Conservation (phyloP, 2,888 invertebrate genomes). For the Melipona bicolor region DNA sequence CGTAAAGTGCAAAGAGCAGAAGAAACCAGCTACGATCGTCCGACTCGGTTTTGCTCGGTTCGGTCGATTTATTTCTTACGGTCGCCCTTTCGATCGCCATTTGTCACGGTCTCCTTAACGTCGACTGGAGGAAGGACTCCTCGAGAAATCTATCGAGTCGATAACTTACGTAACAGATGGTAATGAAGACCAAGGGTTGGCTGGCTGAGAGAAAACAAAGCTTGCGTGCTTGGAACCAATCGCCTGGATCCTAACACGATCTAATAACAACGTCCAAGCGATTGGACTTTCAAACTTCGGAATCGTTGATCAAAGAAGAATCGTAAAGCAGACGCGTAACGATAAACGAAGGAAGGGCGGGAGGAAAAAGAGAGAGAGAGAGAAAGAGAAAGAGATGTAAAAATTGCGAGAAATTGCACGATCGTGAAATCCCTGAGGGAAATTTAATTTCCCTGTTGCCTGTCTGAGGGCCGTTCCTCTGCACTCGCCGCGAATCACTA, state of each 20-base stretch:
- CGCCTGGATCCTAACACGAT: too few relatives aligned
- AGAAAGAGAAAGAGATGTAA: neutral
- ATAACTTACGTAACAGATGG: neutral
- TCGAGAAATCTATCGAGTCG: slow-evolving; percentile 24
- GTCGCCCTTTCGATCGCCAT: neutral
- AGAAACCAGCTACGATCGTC: neutral
- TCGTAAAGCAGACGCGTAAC: neutral
- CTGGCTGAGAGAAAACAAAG: neutral
- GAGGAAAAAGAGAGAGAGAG: neutral
- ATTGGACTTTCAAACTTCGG: neutral
- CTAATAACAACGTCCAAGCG: too few relatives aligned
- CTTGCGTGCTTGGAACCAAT: neutral
- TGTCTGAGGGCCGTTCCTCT: slow-evolving; percentile 19
- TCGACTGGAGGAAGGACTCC: neutral
- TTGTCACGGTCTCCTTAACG: neutral
- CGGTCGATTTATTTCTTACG: neutral
- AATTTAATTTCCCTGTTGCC: slow-evolving; percentile 48
- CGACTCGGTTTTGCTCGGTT: neutral
- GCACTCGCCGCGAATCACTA: slow-evolving; percentile 62
- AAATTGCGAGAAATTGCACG: slow-evolving; percentile 3
- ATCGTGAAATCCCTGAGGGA: slow-evolving; percentile 31
- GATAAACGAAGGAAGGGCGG: neutral
- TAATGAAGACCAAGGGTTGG: neutral
- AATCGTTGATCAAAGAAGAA: neutral
- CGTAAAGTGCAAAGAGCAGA: neutral